Evolutionary conservation across 1,140 invertebrate species (phyloP), one percentile per base, ranked within the genome.

Genomic region (Panulirus ornatus): DNA sequence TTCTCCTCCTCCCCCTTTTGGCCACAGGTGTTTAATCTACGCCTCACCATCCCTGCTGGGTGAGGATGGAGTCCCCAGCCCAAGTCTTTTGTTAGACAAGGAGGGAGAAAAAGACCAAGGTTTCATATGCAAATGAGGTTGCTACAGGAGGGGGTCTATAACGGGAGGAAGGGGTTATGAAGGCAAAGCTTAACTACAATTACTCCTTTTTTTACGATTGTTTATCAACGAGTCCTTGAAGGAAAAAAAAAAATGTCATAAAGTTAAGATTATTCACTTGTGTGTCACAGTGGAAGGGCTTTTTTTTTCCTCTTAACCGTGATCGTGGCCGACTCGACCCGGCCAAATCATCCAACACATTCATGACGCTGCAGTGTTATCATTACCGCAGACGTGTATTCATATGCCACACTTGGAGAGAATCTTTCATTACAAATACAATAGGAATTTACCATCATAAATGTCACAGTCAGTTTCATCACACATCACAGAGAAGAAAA

Each of bases 51-150:
- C 70, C 88, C 81, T 84, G 66, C 66, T 44, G 83, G 40, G 38
- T 40, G 44, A n/a, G 75, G 38, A 8, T 42, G 2, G 44, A 78
- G 36, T 47, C 42, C n/a, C 27, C 66, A 36, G 83, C 6, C 22
- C 83, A 36, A 42, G 66, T 34, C 83, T 42, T 81, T 73, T 70
- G 63, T 84, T 81, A 30, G 14, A 81, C 44, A 51, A 78, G 63
- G 73, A 58, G 58, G 84, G 54, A 58, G 58, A 78, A 86, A 86
- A 86, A 78, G n/a, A 16, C 71, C 22, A 88, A 88, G 76, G 81
- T 88, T 88, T 88, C 85, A 88, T 88, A 88, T 88, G 85, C 85
- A 88, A 88, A 88, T 88, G 75, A 81, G 63, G 85, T 27, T 0
- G 54, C 75, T 63, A 78, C 76, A 42, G 54, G 14, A 88, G 54